Evolutionary conservation across 2,797 vertebrate species (phyloP).

Genomic region (Momotus momota): DNA sequence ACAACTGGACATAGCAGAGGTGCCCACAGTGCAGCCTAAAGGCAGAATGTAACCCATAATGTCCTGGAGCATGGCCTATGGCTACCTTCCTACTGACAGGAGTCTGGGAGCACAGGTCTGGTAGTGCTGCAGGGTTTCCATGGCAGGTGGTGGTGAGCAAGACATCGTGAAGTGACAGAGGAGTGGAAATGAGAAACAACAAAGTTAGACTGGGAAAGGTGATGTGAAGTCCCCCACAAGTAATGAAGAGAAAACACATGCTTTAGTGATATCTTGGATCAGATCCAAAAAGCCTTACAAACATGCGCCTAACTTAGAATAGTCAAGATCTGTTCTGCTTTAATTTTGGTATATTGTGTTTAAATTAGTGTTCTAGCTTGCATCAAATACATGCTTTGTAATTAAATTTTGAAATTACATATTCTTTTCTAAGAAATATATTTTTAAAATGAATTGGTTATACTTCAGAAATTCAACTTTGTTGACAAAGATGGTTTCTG

Average conservation of each 20-base stretch:
- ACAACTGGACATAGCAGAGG: not conserved
- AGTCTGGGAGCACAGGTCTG: not conserved
- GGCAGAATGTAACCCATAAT: not conserved
- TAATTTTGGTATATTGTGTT: not conserved
- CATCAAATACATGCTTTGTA: not conserved
- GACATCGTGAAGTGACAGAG: not conserved
- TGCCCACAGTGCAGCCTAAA: not conserved
- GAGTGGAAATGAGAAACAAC: not conserved
- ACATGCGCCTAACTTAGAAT: not conserved
- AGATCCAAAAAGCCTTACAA: not conserved
- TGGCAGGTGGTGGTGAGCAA: not conserved
- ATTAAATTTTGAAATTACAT: slow-evolving; percentile 15
- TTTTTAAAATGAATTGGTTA: not conserved
- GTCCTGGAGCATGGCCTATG: not conserved
- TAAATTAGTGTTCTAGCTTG: not conserved
- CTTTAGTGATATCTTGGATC: not conserved
- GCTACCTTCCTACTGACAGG: not conserved
- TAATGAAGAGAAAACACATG: not conserved
- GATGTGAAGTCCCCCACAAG: not conserved
- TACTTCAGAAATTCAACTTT: not conserved
- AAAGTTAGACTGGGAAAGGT: not conserved
- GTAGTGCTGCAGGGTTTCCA: not conserved
- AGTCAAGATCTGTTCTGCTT: not conserved
- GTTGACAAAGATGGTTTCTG: slow-evolving; percentile 37
- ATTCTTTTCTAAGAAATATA: not conserved